Conservation (phyloP, 2,888 invertebrate species). For the Leptinotarsa tumamoca region DNA sequence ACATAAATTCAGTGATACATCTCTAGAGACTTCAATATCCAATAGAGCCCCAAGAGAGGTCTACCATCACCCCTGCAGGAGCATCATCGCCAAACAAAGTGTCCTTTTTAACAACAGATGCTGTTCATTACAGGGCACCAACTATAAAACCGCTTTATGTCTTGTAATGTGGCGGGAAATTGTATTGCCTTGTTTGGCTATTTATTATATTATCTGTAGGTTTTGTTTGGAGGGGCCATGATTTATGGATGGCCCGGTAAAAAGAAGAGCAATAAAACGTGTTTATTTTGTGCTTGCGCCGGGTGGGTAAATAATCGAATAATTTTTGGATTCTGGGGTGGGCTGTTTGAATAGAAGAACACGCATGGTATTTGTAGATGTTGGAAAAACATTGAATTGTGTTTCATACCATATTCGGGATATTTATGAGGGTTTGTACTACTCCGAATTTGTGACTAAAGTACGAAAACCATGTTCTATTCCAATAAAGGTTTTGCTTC, state of each 20-base stretch:
- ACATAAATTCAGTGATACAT: neutral
- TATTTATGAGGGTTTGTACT: neutral
- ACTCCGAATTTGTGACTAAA: neutral
- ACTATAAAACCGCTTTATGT: constrained; percentile 61
- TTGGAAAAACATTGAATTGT: neutral
- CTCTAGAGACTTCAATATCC: neutral
- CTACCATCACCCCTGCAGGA: constrained; percentile 34
- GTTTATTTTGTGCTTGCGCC: constrained; percentile 53
- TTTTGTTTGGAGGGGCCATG: constrained; percentile 59
- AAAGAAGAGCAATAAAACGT: constrained; percentile 54
- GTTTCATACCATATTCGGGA: neutral
- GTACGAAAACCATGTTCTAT: too few relatives aligned
- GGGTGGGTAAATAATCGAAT: constrained; percentile 45
- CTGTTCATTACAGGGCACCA: constrained; percentile 61
- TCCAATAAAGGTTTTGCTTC: too few relatives aligned
- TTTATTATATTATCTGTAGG: constrained; percentile 65
- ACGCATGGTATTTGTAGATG: constrained; percentile 1
- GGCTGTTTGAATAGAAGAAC: constrained; percentile 6
- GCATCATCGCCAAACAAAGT: constrained; percentile 55
- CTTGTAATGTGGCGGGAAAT: constrained; percentile 66
- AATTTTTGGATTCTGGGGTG: constrained; percentile 13
- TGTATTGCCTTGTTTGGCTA: constrained; percentile 65
- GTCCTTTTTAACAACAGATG: constrained; percentile 65
- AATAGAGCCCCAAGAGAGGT: constrained; percentile 22
- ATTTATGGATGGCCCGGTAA: constrained; percentile 53